Percentiles rank a stretch among this genome's conserved stretches.
phyloP scores from a whole-genome alignment of 2,888 invertebrate genomes.

The Eurois occulta region DNA sequence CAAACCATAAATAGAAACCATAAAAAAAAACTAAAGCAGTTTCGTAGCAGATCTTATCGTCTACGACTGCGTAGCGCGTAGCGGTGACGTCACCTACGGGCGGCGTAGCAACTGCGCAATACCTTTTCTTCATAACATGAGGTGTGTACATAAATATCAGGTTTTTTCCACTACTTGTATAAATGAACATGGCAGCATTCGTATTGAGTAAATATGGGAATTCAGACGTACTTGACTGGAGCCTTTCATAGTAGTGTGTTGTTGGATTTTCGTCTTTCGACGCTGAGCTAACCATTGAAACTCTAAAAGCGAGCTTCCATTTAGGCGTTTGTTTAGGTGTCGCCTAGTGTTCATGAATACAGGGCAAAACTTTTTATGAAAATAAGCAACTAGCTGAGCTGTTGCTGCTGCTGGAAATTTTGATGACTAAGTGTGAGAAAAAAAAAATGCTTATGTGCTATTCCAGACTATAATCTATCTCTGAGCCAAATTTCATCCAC shows the following conservation, averaged over 20 bases:
- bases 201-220: slow-evolving; percentile 9
- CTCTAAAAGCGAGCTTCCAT: fast-evolving
- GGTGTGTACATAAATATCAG: slow-evolving; percentile 27
- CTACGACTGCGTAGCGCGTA: slow-evolving; percentile 31
- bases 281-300: not conserved
- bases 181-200: slow-evolving; percentile 25
- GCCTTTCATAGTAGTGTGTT: not conserved
- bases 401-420: not conserved
- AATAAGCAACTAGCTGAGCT: not conserved
- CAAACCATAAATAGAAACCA: not conserved
- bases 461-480: not conserved
- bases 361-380: too few species aligned
- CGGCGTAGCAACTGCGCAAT: slow-evolving; percentile 30
- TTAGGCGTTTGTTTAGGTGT: not conserved
- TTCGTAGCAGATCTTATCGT: slow-evolving; percentile 28
- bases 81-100: slow-evolving; percentile 30
- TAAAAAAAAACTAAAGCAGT: not conserved
- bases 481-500: not conserved
- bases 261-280: not conserved
- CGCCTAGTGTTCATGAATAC: not conserved
- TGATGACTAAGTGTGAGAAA: not conserved
- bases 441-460: not conserved
- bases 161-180: slow-evolving; percentile 23
- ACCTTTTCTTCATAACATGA: slow-evolving; percentile 7
- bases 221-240: slow-evolving; percentile 8